Evolutionary conservation across 2,888 invertebrate species (phyloP).

Genomic region (Macaria notata): DNA sequence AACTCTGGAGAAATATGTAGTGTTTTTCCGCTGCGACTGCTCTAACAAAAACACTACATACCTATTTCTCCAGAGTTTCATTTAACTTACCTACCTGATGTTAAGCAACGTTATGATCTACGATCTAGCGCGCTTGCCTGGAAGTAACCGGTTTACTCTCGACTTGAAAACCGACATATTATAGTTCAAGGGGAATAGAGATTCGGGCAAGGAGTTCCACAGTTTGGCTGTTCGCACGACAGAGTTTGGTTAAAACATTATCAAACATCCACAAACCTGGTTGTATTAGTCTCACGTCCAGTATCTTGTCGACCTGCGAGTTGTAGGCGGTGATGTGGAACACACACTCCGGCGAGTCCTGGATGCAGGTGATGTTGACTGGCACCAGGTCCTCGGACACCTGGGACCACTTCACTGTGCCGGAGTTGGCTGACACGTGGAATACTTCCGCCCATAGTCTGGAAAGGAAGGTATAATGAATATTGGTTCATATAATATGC

Average conservation of each 20-base stretch:
- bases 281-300: conserved; percentile 97
- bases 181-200: too few species aligned
- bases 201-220: too few species aligned
- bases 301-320: conserved; percentile 98
- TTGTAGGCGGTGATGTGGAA: conserved; percentile 99
- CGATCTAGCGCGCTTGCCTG: too few species aligned
- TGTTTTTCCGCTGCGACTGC: too few species aligned
- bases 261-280: conserved; percentile 85
- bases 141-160: too few species aligned
- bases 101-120: too few species aligned
- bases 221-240: too few species aligned
- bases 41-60: too few species aligned
- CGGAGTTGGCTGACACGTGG: conserved; percentile 96
- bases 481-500: not conserved
- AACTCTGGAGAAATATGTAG: too few species aligned
- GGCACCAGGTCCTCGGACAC: conserved; percentile 99
- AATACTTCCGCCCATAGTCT: conserved; percentile 99
- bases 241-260: not conserved
- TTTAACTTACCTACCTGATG: too few species aligned
- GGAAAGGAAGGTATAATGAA: conserved; percentile 43
- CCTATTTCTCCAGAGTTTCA: too few species aligned
- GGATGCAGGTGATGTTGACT: conserved; percentile 98
- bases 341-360: conserved; percentile 97
- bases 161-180: too few species aligned
- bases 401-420: conserved; percentile 98